Evolutionary conservation across 1,140 invertebrate genomes (phyloP).

Genomic region (Pseudomyrmex pallidus): DNA sequence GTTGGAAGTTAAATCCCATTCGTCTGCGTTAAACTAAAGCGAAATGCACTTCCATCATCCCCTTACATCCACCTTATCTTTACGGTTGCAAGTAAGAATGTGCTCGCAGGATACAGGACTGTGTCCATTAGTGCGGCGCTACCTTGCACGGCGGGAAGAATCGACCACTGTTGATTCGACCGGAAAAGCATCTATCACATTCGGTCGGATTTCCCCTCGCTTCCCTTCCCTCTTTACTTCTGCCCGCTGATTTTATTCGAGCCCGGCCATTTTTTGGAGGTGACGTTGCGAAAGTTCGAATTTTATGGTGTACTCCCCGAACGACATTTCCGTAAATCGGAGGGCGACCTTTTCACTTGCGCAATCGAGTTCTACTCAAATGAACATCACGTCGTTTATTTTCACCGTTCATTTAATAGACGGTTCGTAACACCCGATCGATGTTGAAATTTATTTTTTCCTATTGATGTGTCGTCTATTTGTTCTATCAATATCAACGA

Average conservation of each 20-base stretch:
- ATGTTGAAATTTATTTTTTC: constrained; percentile 5
- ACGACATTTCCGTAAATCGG: constrained; percentile 47
- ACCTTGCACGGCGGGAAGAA: constrained; percentile 35
- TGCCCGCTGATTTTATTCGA: constrained; percentile 36
- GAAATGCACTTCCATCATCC: constrained; percentile 61
- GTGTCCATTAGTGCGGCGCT: constrained; percentile 51
- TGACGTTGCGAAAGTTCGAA: constrained; percentile 47
- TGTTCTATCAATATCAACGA: neutral
- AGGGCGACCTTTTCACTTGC: neutral
- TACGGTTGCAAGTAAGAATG: constrained; percentile 34
- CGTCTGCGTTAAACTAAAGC: constrained; percentile 62
- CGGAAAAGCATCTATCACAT: constrained; percentile 58
- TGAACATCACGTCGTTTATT: constrained; percentile 44
- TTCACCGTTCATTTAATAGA: constrained; percentile 26
- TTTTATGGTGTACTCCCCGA: constrained; percentile 39
- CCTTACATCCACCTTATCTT: constrained; percentile 7
- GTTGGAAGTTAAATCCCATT: constrained; percentile 71
- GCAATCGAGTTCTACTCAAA: constrained; percentile 36
- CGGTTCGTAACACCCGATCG: neutral
- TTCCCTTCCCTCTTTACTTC: too few species aligned
- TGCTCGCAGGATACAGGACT: constrained; percentile 14
- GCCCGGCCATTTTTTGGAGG: constrained; percentile 27
- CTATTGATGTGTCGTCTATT: neutral
- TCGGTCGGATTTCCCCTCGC: constrained; percentile 36
- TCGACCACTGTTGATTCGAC: constrained; percentile 58